These are phyloP conservation scores for Drosophila lacteicornis DNA, from an alignment of 1,140 invertebrate species.

Conservation along the genomic window DNA sequence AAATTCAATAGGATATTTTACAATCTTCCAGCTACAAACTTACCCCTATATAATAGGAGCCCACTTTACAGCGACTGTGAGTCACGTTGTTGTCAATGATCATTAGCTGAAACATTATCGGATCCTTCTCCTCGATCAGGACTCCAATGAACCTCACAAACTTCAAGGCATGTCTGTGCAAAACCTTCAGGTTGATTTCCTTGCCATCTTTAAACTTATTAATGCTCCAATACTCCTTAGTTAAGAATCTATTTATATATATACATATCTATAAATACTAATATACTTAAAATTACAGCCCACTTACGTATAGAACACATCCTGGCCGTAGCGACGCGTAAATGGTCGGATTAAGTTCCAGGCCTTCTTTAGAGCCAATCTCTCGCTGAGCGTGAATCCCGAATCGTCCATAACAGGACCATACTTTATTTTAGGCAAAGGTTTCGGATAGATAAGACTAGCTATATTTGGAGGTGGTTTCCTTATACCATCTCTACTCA, in stretches of 20 bases:
- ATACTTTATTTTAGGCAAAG: conserved; percentile 24
- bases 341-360: conserved; percentile 54
- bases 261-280: too few relatives aligned
- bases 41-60: conserved; percentile 26
- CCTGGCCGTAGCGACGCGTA: conserved; percentile 47
- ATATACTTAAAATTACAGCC: too few relatives aligned
- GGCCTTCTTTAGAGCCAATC: conserved; percentile 48
- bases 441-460: conserved; percentile 40
- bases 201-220: conserved; percentile 15
- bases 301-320: conserved; percentile 47
- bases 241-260: conserved; percentile 38
- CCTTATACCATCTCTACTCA: background rate
- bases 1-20: too few relatives aligned
- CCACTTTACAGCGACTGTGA: conserved; percentile 39
- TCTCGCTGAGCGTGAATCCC: conserved; percentile 55
- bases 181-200: conserved; percentile 34
- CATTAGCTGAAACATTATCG: conserved; percentile 42
- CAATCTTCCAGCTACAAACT: background rate
- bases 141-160: conserved; percentile 53
- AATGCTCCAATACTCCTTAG: conserved; percentile 34
- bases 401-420: conserved; percentile 51
- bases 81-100: conserved; percentile 32
- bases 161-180: conserved; percentile 45
- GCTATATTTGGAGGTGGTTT: background rate
- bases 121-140: conserved; percentile 56